Evolutionary conservation across 2,888 invertebrate species (phyloP).

Genomic region (Lepidonotus clava): DNA sequence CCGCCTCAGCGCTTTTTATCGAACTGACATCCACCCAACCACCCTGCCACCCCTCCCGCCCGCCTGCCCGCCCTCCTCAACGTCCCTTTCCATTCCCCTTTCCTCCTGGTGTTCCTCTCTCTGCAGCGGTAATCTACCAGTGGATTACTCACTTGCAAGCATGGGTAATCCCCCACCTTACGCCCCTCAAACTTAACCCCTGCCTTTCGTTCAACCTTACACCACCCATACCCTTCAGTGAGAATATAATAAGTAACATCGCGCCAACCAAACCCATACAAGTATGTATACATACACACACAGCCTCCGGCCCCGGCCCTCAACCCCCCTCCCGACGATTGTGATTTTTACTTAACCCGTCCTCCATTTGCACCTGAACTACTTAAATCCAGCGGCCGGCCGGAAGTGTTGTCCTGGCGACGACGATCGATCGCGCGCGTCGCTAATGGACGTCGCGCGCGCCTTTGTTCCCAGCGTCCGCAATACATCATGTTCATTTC

Average conservation of each 20-base stretch:
- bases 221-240: not conserved
- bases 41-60: not conserved
- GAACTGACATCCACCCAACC: not conserved
- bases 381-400: conserved; percentile 5
- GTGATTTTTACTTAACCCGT: not conserved
- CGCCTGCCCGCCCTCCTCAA: not conserved
- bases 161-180: too few relatives aligned
- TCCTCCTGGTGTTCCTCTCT: too few relatives aligned
- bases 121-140: too few relatives aligned
- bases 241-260: too few relatives aligned
- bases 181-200: not conserved
- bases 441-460: conserved; percentile 9
- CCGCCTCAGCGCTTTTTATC: conserved; percentile 15
- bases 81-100: not conserved
- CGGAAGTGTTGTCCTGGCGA: conserved; percentile 44
- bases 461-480: conserved; percentile 19
- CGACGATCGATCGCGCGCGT: conserved; percentile 3
- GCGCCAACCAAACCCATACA: not conserved
- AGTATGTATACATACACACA: not conserved
- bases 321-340: not conserved
- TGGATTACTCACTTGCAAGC: too few relatives aligned
- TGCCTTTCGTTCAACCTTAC: not conserved
- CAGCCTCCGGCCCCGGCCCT: not conserved
- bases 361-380: conserved; percentile 46
- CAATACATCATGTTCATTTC: conserved; percentile 37